Evolutionary conservation across 2,113 vertebrate species (phyloP).

Genomic region (Trogon surrucura): DNA sequence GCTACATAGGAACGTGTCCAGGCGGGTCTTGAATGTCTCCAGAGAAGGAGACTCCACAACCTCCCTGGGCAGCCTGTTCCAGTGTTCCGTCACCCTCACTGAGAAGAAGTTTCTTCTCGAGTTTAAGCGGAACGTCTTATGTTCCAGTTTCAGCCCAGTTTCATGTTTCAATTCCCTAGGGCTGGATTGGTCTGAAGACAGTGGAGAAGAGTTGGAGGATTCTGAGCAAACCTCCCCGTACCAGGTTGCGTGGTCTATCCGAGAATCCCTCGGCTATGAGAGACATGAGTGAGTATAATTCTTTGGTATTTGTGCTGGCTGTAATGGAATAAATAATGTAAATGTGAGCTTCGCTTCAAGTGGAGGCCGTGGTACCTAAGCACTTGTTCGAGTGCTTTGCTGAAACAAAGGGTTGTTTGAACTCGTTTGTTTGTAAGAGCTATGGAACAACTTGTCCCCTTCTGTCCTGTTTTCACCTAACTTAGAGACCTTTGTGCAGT

Average conservation of each 20-base stretch:
- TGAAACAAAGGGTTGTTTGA: conserved; percentile 32
- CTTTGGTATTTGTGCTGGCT: background rate
- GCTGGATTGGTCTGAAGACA: conserved; percentile 99
- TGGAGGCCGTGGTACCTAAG: background rate
- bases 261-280: conserved; percentile 79
- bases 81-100: too few species aligned
- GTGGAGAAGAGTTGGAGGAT: conserved; percentile 89
- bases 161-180: conserved; percentile 75
- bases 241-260: conserved; percentile 86
- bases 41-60: too few species aligned
- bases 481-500: background rate
- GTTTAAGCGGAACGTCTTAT: too few species aligned
- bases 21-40: too few species aligned
- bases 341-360: conserved; percentile 13
- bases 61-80: too few species aligned
- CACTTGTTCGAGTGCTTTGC: background rate
- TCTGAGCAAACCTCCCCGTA: conserved; percentile 84
- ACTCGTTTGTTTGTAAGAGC: background rate
- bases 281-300: conserved; percentile 76
- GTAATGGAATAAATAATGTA: background rate
- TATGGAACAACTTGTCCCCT: background rate
- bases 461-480: conserved; percentile 13
- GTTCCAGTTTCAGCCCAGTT: too few species aligned
- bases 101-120: too few species aligned
- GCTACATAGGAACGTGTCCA: too few species aligned